Evolutionary conservation across 2,797 vertebrate genomes (phyloP).

Genomic region (Alauda arvensis): DNA sequence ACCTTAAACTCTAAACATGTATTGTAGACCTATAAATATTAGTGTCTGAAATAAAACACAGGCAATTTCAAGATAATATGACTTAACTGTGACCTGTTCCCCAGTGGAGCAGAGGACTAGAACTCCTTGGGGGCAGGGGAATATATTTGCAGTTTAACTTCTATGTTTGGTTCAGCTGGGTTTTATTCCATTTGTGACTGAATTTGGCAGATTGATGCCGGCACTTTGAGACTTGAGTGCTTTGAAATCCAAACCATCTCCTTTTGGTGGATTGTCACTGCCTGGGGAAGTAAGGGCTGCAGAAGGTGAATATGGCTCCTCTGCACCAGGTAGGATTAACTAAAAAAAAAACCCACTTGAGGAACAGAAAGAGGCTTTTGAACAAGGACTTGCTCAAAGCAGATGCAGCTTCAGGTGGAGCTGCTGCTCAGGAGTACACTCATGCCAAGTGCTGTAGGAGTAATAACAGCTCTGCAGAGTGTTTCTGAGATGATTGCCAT

Average conservation of each 20-base stretch:
- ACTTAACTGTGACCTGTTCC: neutral
- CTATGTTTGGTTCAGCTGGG: neutral
- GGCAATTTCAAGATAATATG: neutral
- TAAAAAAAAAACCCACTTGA: neutral
- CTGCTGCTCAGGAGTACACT: neutral
- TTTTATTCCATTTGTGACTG: neutral
- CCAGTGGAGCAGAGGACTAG: neutral
- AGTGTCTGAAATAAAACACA: neutral
- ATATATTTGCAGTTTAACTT: neutral
- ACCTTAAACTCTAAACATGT: neutral
- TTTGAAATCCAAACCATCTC: neutral
- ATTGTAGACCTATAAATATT: neutral
- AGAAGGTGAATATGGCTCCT: rapidly evolving
- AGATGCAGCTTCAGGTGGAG: neutral
- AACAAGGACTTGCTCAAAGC: neutral
- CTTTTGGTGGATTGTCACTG: neutral
- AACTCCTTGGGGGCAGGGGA: neutral
- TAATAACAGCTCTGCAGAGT: neutral
- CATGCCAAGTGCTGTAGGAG: neutral
- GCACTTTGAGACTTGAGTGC: neutral
- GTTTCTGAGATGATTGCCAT: neutral
- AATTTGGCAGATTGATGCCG: neutral
- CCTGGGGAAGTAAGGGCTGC: neutral
- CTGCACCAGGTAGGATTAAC: neutral
- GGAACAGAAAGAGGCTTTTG: neutral